Evolutionary conservation across 2,113 vertebrate species (phyloP).

Genomic region (Calyptomena viridis): DNA sequence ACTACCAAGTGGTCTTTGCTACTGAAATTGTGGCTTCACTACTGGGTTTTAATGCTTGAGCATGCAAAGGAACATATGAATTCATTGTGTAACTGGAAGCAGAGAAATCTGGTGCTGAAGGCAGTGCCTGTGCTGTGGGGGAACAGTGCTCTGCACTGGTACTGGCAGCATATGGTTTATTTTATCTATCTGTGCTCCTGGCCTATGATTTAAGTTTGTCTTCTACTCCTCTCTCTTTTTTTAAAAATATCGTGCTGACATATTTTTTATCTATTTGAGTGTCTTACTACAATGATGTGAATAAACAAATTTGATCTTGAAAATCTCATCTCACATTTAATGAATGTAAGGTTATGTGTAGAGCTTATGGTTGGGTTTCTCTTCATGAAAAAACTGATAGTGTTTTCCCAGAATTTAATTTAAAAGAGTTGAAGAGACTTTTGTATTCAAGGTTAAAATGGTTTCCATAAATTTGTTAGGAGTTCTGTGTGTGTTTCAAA

Average conservation of each 20-base stretch:
- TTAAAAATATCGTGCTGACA: background rate
- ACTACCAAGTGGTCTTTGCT: background rate
- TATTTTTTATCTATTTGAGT: background rate
- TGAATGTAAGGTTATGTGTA: background rate
- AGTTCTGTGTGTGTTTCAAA: background rate
- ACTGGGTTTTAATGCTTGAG: background rate
- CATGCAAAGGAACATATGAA: accelerated
- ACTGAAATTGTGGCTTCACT: background rate
- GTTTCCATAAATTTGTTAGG: background rate
- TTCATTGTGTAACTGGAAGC: background rate
- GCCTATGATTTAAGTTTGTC: background rate
- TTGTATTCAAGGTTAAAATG: background rate
- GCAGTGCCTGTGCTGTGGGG: background rate
- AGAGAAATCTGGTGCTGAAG: background rate
- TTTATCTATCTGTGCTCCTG: background rate
- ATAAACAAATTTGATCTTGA: background rate
- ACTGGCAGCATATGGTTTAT: background rate
- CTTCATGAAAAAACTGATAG: background rate
- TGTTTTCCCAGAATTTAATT: background rate
- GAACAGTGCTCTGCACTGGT: background rate
- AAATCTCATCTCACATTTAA: background rate
- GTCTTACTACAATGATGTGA: background rate
- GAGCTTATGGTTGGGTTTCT: background rate
- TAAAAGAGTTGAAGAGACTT: background rate
- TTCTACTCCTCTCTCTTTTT: background rate